Evolutionary conservation across 1,140 invertebrate species (phyloP), one percentile per base, ranked within the genome.

Genomic region (Venustaconcha ellipsiformis): DNA sequence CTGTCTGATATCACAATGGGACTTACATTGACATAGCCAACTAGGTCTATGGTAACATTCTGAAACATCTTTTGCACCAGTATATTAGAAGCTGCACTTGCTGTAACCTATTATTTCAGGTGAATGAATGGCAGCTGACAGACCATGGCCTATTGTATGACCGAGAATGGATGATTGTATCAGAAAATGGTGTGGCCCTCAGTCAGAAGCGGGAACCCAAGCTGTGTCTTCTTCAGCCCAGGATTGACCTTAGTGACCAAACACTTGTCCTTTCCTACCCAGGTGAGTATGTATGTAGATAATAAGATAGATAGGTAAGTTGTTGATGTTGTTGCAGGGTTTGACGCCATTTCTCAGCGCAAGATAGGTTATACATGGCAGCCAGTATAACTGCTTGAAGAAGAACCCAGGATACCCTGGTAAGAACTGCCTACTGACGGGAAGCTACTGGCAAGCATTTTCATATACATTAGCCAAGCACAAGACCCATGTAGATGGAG

Each of bases 101-200:
- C 12, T 3, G 17, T 17, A 26, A 17, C 23, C 20, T 20, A 37
- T 37, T 69, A 56, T 67, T 78, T 8, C 81, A 90, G 72, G 86
- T 92, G 26, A 80, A 76, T 26, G 89, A 89, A n/a, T 98, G 96
- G 96, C 90, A 91, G 58, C 88, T 97, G 57, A 93, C 92, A 30
- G 78, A 85, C 0, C 93, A 92, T 82, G 97, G 97, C 1, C 91
- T 99, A 20, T 90, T 94, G 83, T 97, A 95, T 88, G 97, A 99
- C 89, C 92, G 97, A 82, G 92, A 95, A 84, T 99, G 96, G 96
- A 96, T 98, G 94, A 94, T 99, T 74, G 91, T 97, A 1, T 95
- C 93, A 80, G 89, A 91, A 18, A 91, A 92, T 83, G 96, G 96
- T 30, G 92, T 94, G 62, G 94, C 94, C 74, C 86, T 99, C 18